A percentile compares a stretch with the other conserved stretches of the same genome.
Evolutionary conservation across 1,140 invertebrate species (phyloP).

Genomic region (Lucilia cuprina): DNA sequence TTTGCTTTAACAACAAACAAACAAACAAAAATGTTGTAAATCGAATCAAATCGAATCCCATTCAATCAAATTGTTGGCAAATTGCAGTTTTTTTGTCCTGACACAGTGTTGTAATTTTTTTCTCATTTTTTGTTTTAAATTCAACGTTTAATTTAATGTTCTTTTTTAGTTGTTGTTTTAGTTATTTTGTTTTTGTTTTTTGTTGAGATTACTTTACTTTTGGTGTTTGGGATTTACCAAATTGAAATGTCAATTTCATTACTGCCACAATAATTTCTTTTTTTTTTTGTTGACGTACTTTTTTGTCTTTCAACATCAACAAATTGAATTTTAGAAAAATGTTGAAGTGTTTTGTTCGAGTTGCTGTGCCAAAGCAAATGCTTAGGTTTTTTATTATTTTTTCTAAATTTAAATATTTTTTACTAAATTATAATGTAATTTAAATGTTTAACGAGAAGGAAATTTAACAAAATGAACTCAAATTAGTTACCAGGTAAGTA

Average conservation of each 20-base stretch:
- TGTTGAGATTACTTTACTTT: not conserved
- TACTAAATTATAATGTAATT: no score
- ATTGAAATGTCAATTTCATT: constrained; percentile 35
- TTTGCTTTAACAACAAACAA: not conserved
- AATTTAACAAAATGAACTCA: no score
- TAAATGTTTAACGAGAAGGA: no score
- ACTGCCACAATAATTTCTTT: constrained; percentile 17
- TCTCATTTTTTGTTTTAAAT: not conserved
- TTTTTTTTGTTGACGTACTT: not conserved
- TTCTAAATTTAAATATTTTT: no score
- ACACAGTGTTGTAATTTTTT: not conserved
- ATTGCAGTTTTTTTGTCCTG: not conserved
- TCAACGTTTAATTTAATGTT: not conserved
- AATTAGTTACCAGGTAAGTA: no score
- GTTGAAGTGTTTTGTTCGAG: no score
- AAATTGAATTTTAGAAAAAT: constrained; percentile 23
- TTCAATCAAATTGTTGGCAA: constrained; percentile 35
- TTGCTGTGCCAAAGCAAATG: no score
- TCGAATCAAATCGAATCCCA: constrained; percentile 33
- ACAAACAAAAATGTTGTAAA: not conserved
- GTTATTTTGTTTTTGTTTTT: not conserved
- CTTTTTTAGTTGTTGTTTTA: not conserved
- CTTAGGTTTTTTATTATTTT: no score
- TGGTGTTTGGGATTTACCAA: constrained; percentile 29
- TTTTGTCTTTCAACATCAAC: not conserved